Percentiles rank a stretch among this genome's conserved stretches.
These are phyloP conservation scores for Anabas testudineus DNA, from an alignment of 2,797 vertebrate genomes.

Conservation along the genomic window DNA sequence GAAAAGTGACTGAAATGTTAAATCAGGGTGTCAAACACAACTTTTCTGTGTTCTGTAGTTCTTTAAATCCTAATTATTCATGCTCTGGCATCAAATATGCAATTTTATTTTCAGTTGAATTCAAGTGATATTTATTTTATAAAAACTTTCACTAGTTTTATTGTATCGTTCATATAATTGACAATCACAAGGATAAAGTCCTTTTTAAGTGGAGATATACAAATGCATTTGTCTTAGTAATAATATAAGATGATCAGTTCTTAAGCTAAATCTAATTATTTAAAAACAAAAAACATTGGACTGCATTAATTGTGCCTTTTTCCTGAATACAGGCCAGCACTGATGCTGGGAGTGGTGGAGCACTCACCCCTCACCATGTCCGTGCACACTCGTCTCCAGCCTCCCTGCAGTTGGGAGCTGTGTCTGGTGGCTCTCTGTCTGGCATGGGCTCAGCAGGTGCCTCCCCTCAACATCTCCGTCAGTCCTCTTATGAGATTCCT, in stretches of 20 bases:
- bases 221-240: neutral
- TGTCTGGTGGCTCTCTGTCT: conserved; percentile 88
- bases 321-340: conserved; percentile 89
- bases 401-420: conserved; percentile 92
- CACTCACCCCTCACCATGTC: conserved; percentile 95
- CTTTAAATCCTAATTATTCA: neutral
- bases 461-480: conserved; percentile 93
- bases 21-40: neutral
- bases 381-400: conserved; percentile 98
- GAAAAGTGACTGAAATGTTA: neutral
- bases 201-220: neutral
- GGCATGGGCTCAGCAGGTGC: conserved; percentile 86
- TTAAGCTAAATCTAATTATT: neutral
- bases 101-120: too few species aligned
- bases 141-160: neutral
- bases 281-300: too few species aligned
- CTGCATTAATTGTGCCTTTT: neutral
- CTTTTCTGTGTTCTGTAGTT: neutral
- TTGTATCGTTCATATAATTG: neutral
- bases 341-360: conserved; percentile 91
- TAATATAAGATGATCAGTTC: neutral
- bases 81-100: neutral
- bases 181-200: neutral
- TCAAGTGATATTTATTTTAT: neutral
- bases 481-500: conserved; percentile 96